These are phyloP conservation scores for Dicentrarchus labrax DNA, from an alignment of 2,113 vertebrate genomes.

Conservation along the genomic window DNA sequence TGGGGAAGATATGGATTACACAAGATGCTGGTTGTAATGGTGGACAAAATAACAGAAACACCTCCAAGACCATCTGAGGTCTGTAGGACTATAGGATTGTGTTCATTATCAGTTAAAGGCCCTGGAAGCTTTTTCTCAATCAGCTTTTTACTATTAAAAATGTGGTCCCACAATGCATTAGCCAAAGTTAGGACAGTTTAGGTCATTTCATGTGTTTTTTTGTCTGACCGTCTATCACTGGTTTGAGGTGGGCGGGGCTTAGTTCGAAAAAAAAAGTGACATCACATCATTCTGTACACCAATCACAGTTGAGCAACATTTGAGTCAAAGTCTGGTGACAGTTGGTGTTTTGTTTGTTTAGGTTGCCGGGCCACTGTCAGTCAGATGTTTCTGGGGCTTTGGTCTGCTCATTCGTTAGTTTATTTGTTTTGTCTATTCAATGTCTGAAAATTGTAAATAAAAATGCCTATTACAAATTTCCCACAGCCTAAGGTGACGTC, in stretches of 20 bases:
- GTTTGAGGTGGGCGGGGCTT: neutral
- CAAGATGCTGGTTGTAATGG: neutral
- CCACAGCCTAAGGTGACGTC: neutral
- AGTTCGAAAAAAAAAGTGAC: neutral
- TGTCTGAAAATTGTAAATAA: too few species aligned
- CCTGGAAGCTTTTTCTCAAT: neutral
- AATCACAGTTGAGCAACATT: neutral
- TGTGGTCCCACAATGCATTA: neutral
- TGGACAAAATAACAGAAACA: conserved; percentile 3
- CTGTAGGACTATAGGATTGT: neutral
- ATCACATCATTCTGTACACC: neutral
- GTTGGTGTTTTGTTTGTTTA: neutral
- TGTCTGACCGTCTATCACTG: neutral
- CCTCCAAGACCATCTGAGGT: conserved; percentile 7
- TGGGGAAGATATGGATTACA: neutral
- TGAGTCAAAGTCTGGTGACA: neutral
- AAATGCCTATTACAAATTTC: too few species aligned
- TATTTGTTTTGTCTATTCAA: too few species aligned
- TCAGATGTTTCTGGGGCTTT: too few species aligned
- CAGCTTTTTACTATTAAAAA: neutral
- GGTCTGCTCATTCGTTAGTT: too few species aligned
- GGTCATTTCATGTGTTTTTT: neutral
- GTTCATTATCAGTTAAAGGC: neutral
- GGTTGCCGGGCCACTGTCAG: neutral
- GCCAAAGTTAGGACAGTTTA: neutral